Percentiles rank a stretch among this genome's conserved stretches.
Conservation (phyloP, 2,888 invertebrate genomes). For the Podotricha telesiphe region DNA sequence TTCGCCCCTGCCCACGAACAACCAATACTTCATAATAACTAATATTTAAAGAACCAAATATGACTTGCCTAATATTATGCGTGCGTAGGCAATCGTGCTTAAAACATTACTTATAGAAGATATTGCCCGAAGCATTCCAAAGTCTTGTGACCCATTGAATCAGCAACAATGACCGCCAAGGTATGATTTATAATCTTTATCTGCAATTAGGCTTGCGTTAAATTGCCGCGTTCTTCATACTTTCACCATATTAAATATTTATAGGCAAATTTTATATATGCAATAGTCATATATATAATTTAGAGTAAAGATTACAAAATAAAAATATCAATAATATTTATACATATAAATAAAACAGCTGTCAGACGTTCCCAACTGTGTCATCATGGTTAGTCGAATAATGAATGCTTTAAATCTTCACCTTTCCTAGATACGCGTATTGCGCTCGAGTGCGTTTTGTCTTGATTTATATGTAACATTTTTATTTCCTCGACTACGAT, state of each 20-base stretch:
- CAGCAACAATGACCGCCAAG: conserved; percentile 36
- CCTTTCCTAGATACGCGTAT: not conserved
- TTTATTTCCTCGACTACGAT: too few species aligned
- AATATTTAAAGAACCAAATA: not conserved
- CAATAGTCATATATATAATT: not conserved
- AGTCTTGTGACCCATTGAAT: conserved; percentile 36
- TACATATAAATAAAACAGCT: too few species aligned
- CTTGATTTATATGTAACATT: too few species aligned
- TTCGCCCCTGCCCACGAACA: not conserved
- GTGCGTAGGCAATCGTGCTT: conserved; percentile 26
- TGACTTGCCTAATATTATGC: conserved; percentile 24
- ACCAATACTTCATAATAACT: not conserved
- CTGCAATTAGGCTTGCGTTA: conserved; percentile 31
- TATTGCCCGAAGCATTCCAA: conserved; percentile 37
- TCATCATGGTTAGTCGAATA: too few species aligned
- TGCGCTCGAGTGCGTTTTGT: not conserved
- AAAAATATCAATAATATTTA: too few species aligned
- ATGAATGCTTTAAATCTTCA: too few species aligned
- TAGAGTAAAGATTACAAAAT: too few species aligned
- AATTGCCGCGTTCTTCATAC: conserved; percentile 33
- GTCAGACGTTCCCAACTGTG: too few species aligned
- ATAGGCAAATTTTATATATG: not conserved
- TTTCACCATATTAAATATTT: conserved; percentile 30
- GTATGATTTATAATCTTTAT: conserved; percentile 44
- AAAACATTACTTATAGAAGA: conserved; percentile 27